Conservation (phyloP, 1,140 invertebrate genomes). For the Dysdera silvatica region DNA sequence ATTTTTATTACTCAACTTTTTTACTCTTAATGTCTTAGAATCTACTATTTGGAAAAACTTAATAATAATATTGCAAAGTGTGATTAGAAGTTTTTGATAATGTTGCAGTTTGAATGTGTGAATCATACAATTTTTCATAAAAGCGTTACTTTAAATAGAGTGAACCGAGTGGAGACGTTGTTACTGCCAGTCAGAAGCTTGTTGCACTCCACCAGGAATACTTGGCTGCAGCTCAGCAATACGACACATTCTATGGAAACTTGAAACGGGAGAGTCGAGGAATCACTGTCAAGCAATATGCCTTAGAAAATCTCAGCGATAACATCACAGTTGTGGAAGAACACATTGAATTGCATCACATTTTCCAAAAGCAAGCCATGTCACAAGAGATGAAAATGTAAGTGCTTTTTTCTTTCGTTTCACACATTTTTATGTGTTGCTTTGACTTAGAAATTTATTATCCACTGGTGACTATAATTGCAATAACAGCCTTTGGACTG, state of each 20-base stretch:
- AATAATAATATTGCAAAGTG: no score
- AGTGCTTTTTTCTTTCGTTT: no score
- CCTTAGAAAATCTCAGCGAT: conserved; percentile 74
- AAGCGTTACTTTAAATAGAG: conserved; percentile 50
- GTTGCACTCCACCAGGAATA: conserved; percentile 66
- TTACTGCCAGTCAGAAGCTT: conserved; percentile 61
- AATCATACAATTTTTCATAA: no score
- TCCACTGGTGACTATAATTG: no score
- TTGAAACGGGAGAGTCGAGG: conserved; percentile 62
- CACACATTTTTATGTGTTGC: no score
- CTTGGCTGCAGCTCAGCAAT: conserved; percentile 59
- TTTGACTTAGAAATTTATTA: no score
- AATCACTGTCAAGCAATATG: conserved; percentile 69
- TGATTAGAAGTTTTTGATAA: no score
- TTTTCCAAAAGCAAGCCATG: conserved; percentile 66
- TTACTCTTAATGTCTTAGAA: no score
- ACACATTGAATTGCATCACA: conserved; percentile 72
- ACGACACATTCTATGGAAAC: conserved; percentile 64
- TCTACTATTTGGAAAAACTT: no score
- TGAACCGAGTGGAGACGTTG: conserved; percentile 61
- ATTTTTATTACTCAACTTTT: no score
- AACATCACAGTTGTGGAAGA: conserved; percentile 79
- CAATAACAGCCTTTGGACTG: no score
- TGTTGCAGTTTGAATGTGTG: no score
- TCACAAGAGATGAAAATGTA: conserved; percentile 62